These are phyloP conservation scores for Gopherus flavomarginatus DNA, from an alignment of 2,113 vertebrate species.

Conservation along the genomic window DNA sequence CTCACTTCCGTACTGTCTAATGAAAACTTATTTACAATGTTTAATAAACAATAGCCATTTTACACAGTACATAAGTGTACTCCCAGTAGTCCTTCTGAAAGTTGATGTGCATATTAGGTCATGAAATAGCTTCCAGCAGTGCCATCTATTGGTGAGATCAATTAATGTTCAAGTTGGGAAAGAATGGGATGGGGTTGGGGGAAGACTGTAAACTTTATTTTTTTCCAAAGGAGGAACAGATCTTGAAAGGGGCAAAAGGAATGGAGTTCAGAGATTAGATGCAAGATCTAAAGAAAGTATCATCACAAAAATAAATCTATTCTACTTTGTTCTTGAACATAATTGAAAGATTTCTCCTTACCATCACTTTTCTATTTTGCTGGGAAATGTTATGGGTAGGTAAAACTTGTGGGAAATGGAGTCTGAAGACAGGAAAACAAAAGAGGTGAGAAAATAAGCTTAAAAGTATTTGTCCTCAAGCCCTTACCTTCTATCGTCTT, in stretches of 20 bases:
- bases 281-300: background rate
- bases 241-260: background rate
- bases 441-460: background rate
- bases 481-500: background rate
- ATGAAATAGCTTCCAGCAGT: background rate
- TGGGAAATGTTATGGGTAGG: background rate
- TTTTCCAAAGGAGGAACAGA: background rate
- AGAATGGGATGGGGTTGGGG: background rate
- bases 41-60: conserved; percentile 56
- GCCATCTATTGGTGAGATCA: background rate
- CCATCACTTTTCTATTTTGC: background rate
- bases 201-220: background rate
- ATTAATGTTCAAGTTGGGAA: background rate
- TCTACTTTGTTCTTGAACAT: background rate
- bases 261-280: background rate
- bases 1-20: conserved; percentile 33
- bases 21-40: background rate
- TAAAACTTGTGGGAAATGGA: background rate
- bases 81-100: conserved; percentile 18
- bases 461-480: background rate
- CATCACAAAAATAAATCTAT: background rate
- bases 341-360: background rate
- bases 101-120: background rate
- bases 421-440: background rate
- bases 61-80: conserved; percentile 5